Percentiles rank a stretch among this genome's conserved stretches.
Evolutionary conservation across 2,113 vertebrate species (phyloP).

Genomic region (Bettongia penicillata): DNA sequence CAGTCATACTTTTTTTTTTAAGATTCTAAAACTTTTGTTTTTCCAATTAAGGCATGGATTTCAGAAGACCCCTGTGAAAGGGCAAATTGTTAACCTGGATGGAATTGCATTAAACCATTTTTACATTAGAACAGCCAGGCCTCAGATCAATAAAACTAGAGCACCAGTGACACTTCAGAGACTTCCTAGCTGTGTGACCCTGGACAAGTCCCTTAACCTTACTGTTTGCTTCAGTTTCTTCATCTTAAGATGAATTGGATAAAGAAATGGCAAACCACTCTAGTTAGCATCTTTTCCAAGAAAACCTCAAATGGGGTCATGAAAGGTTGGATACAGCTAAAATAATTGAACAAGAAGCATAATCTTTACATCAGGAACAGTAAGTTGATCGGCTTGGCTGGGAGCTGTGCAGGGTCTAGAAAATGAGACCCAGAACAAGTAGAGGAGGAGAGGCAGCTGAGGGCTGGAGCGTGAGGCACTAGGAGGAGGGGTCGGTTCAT

Average conservation of each 20-base stretch:
- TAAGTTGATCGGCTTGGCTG: not conserved
- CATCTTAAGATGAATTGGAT: too few species aligned
- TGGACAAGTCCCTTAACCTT: too few species aligned
- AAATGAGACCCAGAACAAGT: not conserved
- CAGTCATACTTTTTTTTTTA: not conserved
- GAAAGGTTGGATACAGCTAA: too few species aligned
- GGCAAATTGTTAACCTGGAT: not conserved
- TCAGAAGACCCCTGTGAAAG: not conserved
- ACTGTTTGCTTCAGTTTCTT: too few species aligned
- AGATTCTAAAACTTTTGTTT: not conserved
- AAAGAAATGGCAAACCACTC: too few species aligned
- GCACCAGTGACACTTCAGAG: too few species aligned
- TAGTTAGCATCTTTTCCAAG: too few species aligned
- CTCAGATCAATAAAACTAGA: too few species aligned
- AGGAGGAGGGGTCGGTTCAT: not conserved
- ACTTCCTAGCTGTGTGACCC: too few species aligned
- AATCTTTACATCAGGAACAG: not conserved
- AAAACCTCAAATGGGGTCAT: too few species aligned
- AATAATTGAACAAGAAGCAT: too few species aligned
- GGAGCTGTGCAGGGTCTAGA: not conserved
- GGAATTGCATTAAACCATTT: not conserved
- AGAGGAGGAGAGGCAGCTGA: not conserved
- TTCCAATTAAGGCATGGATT: not conserved
- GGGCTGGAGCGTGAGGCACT: not conserved
- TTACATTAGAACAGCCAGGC: too few species aligned